Evolutionary conservation across 1,140 invertebrate genomes (phyloP).

Genomic region (Sitophilus oryzae): DNA sequence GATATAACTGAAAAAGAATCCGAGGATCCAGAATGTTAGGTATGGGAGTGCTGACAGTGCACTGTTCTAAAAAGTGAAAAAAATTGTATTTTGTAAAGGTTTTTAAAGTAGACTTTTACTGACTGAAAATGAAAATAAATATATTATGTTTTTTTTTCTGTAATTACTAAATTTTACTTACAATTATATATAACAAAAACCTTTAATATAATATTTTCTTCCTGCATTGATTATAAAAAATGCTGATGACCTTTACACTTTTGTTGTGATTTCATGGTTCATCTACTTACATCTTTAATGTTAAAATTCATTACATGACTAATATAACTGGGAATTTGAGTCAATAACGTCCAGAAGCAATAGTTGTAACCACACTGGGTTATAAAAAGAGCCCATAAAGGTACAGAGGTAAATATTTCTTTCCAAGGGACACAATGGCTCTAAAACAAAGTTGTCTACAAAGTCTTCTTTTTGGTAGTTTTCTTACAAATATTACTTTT

Average conservation of each 20-base stretch:
- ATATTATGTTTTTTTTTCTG: no score
- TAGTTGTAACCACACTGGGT: conserved; percentile 83
- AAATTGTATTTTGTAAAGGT: no score
- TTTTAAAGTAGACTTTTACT: no score
- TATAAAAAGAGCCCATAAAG: conserved; percentile 76
- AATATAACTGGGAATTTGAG: conserved; percentile 86
- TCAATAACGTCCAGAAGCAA: conserved; percentile 88
- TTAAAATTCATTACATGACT: conserved; percentile 72
- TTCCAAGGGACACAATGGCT: conserved; percentile 65
- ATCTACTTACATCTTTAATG: conserved; percentile 55
- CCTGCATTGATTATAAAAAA: no score
- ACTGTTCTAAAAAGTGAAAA: conserved; percentile 67
- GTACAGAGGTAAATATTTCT: conserved; percentile 64
- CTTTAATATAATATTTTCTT: no score
- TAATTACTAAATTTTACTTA: no score
- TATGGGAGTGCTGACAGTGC: conserved; percentile 77
- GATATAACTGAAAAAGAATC: conserved; percentile 57
- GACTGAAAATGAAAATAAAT: no score
- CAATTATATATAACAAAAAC: no score
- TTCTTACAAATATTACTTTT: conserved; percentile 5
- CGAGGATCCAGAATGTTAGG: conserved; percentile 61
- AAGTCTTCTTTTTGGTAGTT: no score
- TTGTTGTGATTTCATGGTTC: no score
- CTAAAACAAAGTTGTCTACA: no score
- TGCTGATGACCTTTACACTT: no score